Evolutionary conservation across 2,888 invertebrate genomes (phyloP), one percentile per base, ranked within the genome.

Genomic region (Temnothorax ravouxi): DNA sequence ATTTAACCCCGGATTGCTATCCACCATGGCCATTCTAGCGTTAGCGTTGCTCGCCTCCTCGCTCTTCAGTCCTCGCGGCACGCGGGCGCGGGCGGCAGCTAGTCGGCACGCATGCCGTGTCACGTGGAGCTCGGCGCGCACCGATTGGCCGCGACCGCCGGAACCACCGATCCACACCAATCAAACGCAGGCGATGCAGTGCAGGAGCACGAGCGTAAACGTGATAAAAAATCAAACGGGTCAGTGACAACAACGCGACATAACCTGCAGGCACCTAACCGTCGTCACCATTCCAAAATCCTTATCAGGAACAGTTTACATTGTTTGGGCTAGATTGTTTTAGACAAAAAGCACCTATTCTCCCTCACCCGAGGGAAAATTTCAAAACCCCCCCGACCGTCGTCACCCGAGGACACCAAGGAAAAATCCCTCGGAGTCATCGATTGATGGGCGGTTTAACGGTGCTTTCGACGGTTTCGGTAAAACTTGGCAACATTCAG

Each of bases 11-110:
- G 56, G 64, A 71, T 85, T 34, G 54, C 88, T 83, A 61, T 71
- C 85, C 77, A 75, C 84, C 72, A 91, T 90, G 86, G 90, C 91
- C 92, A 91, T 91, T 91, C 47, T 91, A 88, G 88, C 84, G 90
- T 88, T 86, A 88, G 88, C 84, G 90, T 88, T 86, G 88, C 83
- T 83, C 3, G 29, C 29, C 29, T 29, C 29, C 29, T 29, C 29
- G 29, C 29, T 29, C 29, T 3, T 29, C 29, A 3, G 29, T 29
- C 29, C 29, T 29, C 29, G 3, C 29, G 29, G 29, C 34, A 0
- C 34, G 6, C 34, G 6, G n/a, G n/a, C n/a, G n/a, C n/a, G n/a
- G n/a, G n/a, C n/a, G n/a, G n/a, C n/a, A n/a, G n/a, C n/a, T n/a
- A n/a, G n/a, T n/a, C n/a, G n/a, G n/a, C n/a, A n/a, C 34, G 34